Evolutionary conservation across 1,140 invertebrate species (phyloP), one percentile per base, ranked within the genome.

Genomic region (Bombyx mandarina): DNA sequence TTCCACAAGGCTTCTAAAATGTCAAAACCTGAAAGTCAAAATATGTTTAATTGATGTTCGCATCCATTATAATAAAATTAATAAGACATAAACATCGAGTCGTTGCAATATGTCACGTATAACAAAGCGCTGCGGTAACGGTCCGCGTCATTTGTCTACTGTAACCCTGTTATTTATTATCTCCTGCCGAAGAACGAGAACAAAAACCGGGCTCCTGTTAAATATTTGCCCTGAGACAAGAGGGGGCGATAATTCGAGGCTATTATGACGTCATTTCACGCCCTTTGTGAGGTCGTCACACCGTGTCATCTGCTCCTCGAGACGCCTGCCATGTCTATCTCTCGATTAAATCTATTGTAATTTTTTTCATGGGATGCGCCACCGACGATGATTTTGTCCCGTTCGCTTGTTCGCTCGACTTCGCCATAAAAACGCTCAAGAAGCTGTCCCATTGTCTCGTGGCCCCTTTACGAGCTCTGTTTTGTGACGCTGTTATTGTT

Each of bases 211-310:
- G 73, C 65, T 78, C 78, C 69, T 82, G 78, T 82, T 87, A 87
- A 87, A 87, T 87, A 87, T 87, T 87, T 87, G 82, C 75, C 63
- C 78, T 84, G 80, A 87, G 84, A 87, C 84, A 84, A 86, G 84
- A 84, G 82, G 81, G 82, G 67, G 79, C 76, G 84, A 87, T 87
- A 87, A 87, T 87, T 87, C 84, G 84, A 84, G 78, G 79, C 77
- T 84, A 87, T 87, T 87, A 87, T 87, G 84, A 85, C 84, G 84
- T 87, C 84, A 87, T 73, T 85, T 87, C 77, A 82, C 84, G 82
- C 81, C 82, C 71, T 85, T 87, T 87, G 81, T 87, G 75, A 72
- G 79, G 70, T 77, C 84, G 80, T 87, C 84, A 83, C 77, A 71
- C 66, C 81, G 76, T 86, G 83, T 86, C 83, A 86, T 85, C 82